A percentile compares a stretch with the other conserved stretches of the same genome.
Evolutionary conservation across 1,140 invertebrate genomes (phyloP).

Genomic region (Papilio aristodemus): DNA sequence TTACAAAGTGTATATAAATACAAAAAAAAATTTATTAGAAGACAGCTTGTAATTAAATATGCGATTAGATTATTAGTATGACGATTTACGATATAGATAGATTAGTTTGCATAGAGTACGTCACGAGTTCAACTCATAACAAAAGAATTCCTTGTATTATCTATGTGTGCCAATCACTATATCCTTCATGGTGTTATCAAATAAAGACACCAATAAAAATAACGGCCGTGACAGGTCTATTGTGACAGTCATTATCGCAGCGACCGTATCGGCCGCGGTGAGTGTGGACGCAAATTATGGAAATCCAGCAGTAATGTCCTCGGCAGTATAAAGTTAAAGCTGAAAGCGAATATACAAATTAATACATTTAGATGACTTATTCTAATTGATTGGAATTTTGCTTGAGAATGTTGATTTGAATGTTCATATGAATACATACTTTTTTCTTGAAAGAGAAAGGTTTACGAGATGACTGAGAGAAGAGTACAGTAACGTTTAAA

Average conservation of each 20-base stretch:
- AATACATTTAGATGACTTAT: too few relatives aligned
- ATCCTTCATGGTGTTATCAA: constrained; percentile 54
- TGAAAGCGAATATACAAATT: background rate
- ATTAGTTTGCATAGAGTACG: background rate
- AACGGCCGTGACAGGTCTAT: constrained; percentile 60
- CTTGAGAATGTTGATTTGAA: too few relatives aligned
- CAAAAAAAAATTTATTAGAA: too few relatives aligned
- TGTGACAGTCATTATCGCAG: constrained; percentile 62
- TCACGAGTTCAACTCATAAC: constrained; percentile 8
- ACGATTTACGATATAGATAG: background rate
- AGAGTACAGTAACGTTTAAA: too few relatives aligned
- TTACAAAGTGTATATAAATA: too few relatives aligned
- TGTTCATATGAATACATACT: too few relatives aligned
- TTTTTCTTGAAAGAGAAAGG: too few relatives aligned
- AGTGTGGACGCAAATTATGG: constrained; percentile 36
- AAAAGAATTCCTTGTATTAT: constrained; percentile 37
- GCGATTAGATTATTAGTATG: background rate
- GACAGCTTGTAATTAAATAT: background rate
- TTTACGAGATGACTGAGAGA: too few relatives aligned
- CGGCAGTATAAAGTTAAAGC: constrained; percentile 6
- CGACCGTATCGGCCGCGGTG: constrained; percentile 47
- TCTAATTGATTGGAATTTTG: too few relatives aligned
- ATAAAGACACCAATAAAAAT: constrained; percentile 65
- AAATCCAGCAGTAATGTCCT: constrained; percentile 2
- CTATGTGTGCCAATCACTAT: constrained; percentile 42